Base-by-base conservation (phyloP, 2,888 invertebrate species). In the Uropetala carovei region DNA sequence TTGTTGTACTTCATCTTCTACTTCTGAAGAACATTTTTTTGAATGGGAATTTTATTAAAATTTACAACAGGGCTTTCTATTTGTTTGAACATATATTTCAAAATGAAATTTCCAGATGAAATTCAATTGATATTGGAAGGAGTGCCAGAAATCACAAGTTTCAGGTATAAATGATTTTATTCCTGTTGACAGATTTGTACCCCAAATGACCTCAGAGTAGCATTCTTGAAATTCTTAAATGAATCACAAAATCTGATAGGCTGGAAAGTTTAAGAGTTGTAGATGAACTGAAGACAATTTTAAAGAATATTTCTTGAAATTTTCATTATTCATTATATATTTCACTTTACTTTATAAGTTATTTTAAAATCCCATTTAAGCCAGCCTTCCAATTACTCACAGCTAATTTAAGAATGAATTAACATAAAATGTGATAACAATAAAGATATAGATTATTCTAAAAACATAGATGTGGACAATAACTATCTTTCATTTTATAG, bases 401-500 rank as follows among this genome's bases (percentile, higher is more conserved):
- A n/a, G n/a, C 11, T n/a, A 64, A 64, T 16, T 64, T n/a, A 18
- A 18, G n/a, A n/a, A 64, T 16, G 5, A 64, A 18, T 60, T 60
- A 13, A 16, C 14, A 18, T 64, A 18, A 16, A 64, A 18, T 64
- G 7, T n/a, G n/a, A 64, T 18, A 16, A 9, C 18, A 57, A 27
- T 56, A 7, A 30, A n/a, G 10, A 0, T 30, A 85, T 56, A 10
- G 11, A 84, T 84, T 84, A 30, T 84, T 22, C 10, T 56, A 43
- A 30, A 30, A 27, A 57, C 43, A 43, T 43, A 43, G 43, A 56
- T 16, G 10, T 14, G n/a, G 22, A 30, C 18, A n/a, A 11, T 84
- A 27, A 30, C 30, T 43, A n/a, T 84, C 11, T 22, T 75, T 58
- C 86, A 92, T 89, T 86, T 93, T 93, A 11, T 93, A 94, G 95